Conservation (phyloP, 2,888 invertebrate species). For the Acanthosepion esculentum region DNA sequence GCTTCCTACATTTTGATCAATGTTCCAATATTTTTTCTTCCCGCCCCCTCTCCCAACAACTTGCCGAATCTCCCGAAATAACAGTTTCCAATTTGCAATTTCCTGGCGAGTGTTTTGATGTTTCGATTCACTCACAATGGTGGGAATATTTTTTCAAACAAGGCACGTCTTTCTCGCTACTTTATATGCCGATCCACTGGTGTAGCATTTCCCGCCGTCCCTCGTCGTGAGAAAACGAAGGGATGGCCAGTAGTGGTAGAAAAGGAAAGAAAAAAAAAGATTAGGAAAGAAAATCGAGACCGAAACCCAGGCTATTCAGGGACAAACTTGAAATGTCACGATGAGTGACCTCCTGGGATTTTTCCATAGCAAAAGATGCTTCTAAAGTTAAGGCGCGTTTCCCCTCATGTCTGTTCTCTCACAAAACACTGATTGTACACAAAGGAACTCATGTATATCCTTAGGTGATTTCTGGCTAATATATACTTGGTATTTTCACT, state of each 20-base stretch:
- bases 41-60: too few species aligned
- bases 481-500: too few species aligned
- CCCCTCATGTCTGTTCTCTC: background rate
- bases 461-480: background rate
- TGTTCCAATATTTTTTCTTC: too few species aligned
- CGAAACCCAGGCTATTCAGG: background rate
- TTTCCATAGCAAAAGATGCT: background rate
- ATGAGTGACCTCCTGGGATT: background rate
- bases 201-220: background rate
- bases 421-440: background rate
- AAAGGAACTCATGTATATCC: background rate
- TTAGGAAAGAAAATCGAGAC: background rate
- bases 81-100: too few species aligned
- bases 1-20: too few species aligned
- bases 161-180: background rate
- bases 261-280: background rate
- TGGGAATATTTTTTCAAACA: background rate
- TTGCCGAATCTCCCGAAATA: too few species aligned
- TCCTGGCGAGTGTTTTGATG: too few species aligned
- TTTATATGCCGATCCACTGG: background rate
- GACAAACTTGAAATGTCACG: background rate
- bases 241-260: background rate
- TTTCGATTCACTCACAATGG: too few species aligned
- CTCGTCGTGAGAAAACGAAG: background rate
- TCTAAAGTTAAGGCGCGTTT: background rate